These are phyloP conservation scores for Tinea semifulvella DNA, from an alignment of 2,888 invertebrate genomes.

Conservation along the genomic window DNA sequence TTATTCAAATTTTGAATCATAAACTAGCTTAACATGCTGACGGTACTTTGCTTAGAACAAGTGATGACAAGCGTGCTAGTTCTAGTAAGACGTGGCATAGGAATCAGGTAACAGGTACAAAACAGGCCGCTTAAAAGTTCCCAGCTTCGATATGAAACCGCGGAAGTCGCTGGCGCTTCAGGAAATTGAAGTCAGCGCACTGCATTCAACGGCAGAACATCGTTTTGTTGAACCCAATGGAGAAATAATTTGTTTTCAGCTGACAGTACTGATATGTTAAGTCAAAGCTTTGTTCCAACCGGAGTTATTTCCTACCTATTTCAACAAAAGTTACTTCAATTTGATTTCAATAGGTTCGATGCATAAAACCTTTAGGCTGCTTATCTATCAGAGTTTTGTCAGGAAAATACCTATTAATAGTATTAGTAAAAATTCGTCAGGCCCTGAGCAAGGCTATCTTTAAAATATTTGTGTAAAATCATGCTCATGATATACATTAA, in stretches of 20 bases:
- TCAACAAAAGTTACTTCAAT: neutral
- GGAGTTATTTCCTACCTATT: neutral
- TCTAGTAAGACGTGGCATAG: neutral
- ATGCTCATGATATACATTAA: no score
- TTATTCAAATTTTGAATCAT: no score
- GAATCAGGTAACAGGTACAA: constrained; percentile 23
- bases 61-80: constrained; percentile 5
- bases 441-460: no score
- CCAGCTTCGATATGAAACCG: constrained; percentile 35
- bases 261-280: neutral
- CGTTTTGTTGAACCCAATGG: constrained; percentile 39
- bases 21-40: no score
- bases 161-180: constrained; percentile 43
- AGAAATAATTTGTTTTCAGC: constrained; percentile 7
- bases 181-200: constrained; percentile 65
- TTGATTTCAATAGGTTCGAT: no score
- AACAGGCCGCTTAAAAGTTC: constrained; percentile 52
- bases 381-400: no score
- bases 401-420: no score
- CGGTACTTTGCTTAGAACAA: neutral
- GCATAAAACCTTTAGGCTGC: no score
- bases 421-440: no score
- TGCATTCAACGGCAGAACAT: constrained; percentile 44
- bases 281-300: neutral
- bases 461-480: no score